Base-by-base conservation (phyloP, 2,888 invertebrate species). In the Agonopterix heracliana region DNA sequence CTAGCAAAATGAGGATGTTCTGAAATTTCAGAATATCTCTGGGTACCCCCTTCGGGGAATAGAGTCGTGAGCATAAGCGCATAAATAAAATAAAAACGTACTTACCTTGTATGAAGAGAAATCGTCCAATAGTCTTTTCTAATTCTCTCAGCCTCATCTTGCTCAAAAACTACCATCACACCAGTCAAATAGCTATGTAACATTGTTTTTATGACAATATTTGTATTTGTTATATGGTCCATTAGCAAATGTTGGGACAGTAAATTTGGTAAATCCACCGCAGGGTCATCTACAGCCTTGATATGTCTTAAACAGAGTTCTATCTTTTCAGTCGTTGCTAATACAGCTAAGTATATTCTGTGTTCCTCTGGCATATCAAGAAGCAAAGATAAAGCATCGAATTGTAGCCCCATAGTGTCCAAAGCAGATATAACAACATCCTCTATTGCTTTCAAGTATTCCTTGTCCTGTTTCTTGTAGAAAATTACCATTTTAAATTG, bases 71-170 rank as follows among this genome's bases (percentile, higher is more conserved):
- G 17, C 17, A 17, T 17, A 17, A 3, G 3, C 14, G 3, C 36
- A 12, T 3, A 36, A 9, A 50, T 2, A 50, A 52, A 45, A 38
- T 11, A 41, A 14, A 46, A 49, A 38, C 38, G 5, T 66, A 86
- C 87, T 84, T 79, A 86, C 87, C 84, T 79, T 55, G 78, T 68
- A 51, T 77, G 68, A 7, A 81, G 66, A 44, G 71, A 53, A 35
- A 80, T 41, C 10, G 52, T 51, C 34, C 59, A 52, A 47, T 41
- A 34, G 12, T 45, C 26, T 26, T 26, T 26, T 26, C 26, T 26
- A 26, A 26, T 26, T 26, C 26, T 17, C n/a, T 40, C 42, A 50
- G 34, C 26, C 7, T 26, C 26, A 26, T 26, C 26, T 26, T 26
- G 26, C 26, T 26, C 26, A 26, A 26, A 26, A 26, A 26, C 26